Base-by-base conservation (phyloP, 1,140 invertebrate genomes). In the Pectinophora gossypiella region DNA sequence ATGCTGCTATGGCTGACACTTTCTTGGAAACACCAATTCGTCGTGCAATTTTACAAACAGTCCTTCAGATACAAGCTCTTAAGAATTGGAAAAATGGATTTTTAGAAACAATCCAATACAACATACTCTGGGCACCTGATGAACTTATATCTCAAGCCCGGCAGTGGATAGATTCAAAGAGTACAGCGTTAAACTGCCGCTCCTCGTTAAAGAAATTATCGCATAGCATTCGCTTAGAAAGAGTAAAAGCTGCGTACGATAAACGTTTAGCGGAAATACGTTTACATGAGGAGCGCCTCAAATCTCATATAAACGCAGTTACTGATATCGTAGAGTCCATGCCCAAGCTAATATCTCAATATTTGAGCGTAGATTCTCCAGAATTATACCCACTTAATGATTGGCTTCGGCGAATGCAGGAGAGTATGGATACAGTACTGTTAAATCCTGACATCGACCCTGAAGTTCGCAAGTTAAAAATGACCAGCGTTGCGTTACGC, bases 21-120 rank as follows among this genome's bases (percentile, higher is more conserved):
- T n/a, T n/a, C n/a, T n/a, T n/a, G n/a, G n/a, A n/a, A n/a, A n/a
- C n/a, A n/a, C n/a, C n/a, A n/a, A n/a, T n/a, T n/a, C n/a, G n/a
- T n/a, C n/a, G n/a, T n/a, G n/a, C n/a, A n/a, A n/a, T n/a, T n/a
- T n/a, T n/a, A n/a, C n/a, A 78, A 61, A 75, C 72, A 5, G 66
- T 74, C 45, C 43, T 78, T 6, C 72, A 85, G 59, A 67, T 72
- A 43, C 4, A 66, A 20, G 58, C 70, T 7, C 46, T 83, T n/a
- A 51, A 50, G 44, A 78, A 80, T 47, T 80, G 74, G 72, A 72
- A 53, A 52, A 83, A 83, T 51, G 72, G 71, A 19, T 81, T 80
- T 50, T 55, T 85, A 3, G 77, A 81, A 61, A 71, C 74, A 4
- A 74, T 85, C 52, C 43, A 61, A 32, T 59, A 54, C 19, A 73